A percentile compares a stretch with the other conserved stretches of the same genome.
These are phyloP conservation scores for Laticauda laticaudata DNA, from an alignment of 2,113 vertebrate species.

Conservation along the genomic window DNA sequence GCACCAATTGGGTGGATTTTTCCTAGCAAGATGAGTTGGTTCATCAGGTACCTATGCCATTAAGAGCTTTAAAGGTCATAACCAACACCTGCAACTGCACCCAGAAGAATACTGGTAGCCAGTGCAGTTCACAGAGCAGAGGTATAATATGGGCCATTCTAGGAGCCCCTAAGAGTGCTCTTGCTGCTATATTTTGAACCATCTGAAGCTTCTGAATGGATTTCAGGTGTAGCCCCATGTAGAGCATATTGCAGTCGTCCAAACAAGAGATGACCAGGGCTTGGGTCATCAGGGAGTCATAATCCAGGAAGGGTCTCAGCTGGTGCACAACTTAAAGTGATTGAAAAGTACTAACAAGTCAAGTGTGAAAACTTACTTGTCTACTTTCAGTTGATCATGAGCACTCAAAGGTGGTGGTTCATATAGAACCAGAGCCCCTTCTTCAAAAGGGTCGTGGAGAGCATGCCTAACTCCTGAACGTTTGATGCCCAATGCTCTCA, in stretches of 20 bases:
- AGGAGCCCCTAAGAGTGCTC: neutral
- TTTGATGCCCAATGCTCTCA: constrained; percentile 85
- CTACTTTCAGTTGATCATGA: constrained; percentile 90
- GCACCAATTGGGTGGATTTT: neutral
- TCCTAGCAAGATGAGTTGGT: neutral
- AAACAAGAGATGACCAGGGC: neutral
- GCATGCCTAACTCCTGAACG: constrained; percentile 82
- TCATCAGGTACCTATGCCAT: neutral
- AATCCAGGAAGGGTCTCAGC: neutral
- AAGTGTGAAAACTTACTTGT: constrained; percentile 81
- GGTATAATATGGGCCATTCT: neutral
- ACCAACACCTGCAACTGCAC: neutral
- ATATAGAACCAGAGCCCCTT: constrained; percentile 89
- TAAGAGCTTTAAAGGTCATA: neutral
- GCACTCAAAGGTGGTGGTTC: constrained; percentile 82
- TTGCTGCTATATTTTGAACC: neutral
- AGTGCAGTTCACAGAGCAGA: neutral
- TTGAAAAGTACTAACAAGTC: neutral
- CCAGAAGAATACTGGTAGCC: neutral
- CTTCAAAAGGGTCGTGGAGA: constrained; percentile 91
- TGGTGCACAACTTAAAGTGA: neutral
- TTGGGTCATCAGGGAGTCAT: neutral
- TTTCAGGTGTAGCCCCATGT: neutral
- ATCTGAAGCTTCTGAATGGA: neutral
- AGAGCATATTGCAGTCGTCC: neutral